A percentile compares a stretch with the other conserved stretches of the same genome.
Conservation (phyloP, 2,113 vertebrate genomes). For the Penelope pileata region DNA sequence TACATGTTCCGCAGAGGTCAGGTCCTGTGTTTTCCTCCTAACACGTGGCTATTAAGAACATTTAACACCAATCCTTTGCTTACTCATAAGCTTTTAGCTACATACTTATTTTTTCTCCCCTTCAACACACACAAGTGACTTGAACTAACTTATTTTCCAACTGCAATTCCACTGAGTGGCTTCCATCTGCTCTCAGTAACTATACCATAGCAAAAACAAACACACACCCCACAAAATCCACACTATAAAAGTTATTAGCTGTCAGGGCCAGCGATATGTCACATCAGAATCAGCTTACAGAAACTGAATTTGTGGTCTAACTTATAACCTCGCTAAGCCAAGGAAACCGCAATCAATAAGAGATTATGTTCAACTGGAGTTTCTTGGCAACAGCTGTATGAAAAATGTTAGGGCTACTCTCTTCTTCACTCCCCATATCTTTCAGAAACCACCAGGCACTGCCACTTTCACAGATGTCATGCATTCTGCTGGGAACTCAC, state of each 20-base stretch:
- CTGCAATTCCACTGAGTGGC: background rate
- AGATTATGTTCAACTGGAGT: background rate
- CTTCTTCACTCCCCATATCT: fast-evolving
- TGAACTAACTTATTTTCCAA: background rate
- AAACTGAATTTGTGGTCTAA: background rate
- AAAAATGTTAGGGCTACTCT: background rate
- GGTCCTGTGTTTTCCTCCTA: background rate
- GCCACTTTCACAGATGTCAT: background rate
- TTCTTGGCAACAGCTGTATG: background rate
- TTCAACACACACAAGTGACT: background rate
- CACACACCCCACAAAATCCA: background rate
- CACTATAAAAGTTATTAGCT: background rate
- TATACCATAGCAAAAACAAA: background rate
- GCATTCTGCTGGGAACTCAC: background rate
- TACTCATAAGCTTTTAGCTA: background rate
- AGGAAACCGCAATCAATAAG: constrained; percentile 1
- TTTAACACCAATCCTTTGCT: background rate
- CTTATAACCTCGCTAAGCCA: background rate
- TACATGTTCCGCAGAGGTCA: background rate
- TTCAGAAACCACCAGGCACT: background rate
- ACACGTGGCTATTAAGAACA: background rate
- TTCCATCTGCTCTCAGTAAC: background rate
- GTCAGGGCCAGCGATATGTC: background rate
- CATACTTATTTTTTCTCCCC: background rate
- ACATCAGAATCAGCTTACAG: background rate